Evolutionary conservation across 2,113 vertebrate genomes (phyloP).

Genomic region (Neodon shergylaensis): DNA sequence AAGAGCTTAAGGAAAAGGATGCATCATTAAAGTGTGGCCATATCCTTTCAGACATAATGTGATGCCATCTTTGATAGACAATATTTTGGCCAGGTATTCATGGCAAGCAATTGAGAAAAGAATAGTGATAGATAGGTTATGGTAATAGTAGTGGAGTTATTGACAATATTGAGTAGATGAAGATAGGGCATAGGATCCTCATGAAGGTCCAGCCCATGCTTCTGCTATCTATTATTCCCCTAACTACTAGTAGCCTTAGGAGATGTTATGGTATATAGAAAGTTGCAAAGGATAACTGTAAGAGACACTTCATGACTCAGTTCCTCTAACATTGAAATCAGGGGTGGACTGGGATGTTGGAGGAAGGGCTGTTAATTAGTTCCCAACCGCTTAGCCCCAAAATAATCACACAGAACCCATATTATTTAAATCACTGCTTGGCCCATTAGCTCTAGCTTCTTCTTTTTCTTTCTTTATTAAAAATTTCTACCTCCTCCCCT

Average conservation of each 20-base stretch:
- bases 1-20: background rate
- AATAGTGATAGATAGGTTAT: background rate
- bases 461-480: too few species aligned
- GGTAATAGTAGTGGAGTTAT: background rate
- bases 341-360: too few species aligned
- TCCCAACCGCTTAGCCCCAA: too few species aligned
- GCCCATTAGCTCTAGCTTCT: too few species aligned
- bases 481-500: too few species aligned
- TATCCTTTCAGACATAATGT: background rate
- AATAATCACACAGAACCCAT: too few species aligned
- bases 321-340: background rate
- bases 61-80: background rate
- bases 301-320: background rate
- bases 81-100: background rate
- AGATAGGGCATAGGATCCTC: background rate
- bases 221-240: background rate
- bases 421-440: too few species aligned
- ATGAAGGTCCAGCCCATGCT: background rate
- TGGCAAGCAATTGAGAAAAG: background rate
- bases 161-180: background rate
- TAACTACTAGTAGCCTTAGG: background rate
- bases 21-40: background rate
- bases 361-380: too few species aligned
- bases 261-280: background rate
- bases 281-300: background rate